phyloP scores from a whole-genome alignment of 2,888 invertebrate genomes.

The Molorchus minor region DNA sequence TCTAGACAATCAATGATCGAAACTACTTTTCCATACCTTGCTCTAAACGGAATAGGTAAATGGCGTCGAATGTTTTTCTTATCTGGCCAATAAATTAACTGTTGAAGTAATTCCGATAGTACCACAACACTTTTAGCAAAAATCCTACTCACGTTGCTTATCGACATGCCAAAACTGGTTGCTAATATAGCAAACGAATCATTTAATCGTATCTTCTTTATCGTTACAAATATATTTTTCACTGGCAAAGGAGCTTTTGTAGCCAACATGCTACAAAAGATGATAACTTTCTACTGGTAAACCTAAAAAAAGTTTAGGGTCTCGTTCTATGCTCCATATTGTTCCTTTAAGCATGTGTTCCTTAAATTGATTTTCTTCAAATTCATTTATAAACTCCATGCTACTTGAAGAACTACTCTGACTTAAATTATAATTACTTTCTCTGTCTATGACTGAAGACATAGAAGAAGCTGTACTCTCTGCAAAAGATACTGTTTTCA shows the following conservation, averaged over 20 bases:
- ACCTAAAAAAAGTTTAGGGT: neutral
- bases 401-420: too few species aligned
- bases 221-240: conserved; percentile 10
- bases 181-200: conserved; percentile 12
- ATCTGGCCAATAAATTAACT: conserved; percentile 14
- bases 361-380: neutral
- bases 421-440: too few species aligned
- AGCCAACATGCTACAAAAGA: conserved; percentile 3
- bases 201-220: conserved; percentile 22
- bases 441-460: too few species aligned
- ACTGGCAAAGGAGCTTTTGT: neutral
- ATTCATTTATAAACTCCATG: too few species aligned
- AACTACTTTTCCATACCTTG: conserved; percentile 41
- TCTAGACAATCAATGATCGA: conserved; percentile 58
- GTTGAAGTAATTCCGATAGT: conserved; percentile 1
- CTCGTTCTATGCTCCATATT: neutral
- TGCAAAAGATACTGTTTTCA: too few species aligned
- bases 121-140: conserved; percentile 29
- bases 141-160: conserved; percentile 27
- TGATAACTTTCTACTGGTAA: conserved; percentile 11
- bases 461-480: too few species aligned
- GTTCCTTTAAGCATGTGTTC: neutral
- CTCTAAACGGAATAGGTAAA: conserved; percentile 40
- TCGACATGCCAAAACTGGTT: conserved; percentile 2
- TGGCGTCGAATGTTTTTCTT: neutral